These are phyloP conservation scores for Stenichneumon culpator DNA, from an alignment of 2,888 invertebrate genomes.

Conservation along the genomic window DNA sequence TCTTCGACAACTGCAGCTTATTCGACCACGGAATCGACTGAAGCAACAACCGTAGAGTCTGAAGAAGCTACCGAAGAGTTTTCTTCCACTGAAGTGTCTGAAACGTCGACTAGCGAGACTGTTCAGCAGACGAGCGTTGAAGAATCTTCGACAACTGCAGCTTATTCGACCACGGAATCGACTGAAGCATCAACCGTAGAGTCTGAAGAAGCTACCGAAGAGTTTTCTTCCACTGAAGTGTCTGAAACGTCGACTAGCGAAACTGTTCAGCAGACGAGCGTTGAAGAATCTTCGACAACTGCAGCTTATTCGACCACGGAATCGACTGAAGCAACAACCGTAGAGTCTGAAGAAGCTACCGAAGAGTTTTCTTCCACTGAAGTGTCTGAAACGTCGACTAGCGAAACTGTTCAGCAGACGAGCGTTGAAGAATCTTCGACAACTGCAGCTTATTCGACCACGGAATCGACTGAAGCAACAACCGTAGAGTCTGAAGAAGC, in stretches of 20 bases:
- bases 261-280: not conserved
- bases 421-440: not conserved
- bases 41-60: too few species aligned
- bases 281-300: not conserved
- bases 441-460: not conserved
- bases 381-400: not conserved
- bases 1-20: not conserved
- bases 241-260: too few species aligned
- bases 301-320: not conserved
- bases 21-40: not conserved
- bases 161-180: too few species aligned
- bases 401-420: not conserved
- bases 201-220: too few species aligned
- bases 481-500: conserved; percentile 24
- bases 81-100: too few species aligned
- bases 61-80: too few species aligned
- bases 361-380: too few species aligned
- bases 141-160: too few species aligned
- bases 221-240: not conserved
- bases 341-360: too few species aligned
- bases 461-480: not conserved
- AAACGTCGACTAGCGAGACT: too few species aligned
- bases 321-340: not conserved
- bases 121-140: too few species aligned
- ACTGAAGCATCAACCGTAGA: too few species aligned